Evolutionary conservation across 2,888 invertebrate species (phyloP).

Genomic region (Drosophila eohydei): DNA sequence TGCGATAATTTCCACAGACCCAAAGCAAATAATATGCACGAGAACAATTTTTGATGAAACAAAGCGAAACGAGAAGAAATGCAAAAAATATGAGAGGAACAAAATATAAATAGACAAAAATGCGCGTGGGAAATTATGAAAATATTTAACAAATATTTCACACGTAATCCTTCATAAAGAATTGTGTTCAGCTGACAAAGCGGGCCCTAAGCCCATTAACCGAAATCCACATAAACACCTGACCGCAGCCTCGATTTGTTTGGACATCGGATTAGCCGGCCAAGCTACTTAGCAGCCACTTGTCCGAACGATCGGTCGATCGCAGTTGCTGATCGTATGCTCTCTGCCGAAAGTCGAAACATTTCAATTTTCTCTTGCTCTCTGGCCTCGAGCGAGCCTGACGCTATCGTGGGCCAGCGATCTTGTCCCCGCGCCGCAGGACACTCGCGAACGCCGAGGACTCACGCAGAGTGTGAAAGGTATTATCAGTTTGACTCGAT

Average conservation of each 20-base stretch:
- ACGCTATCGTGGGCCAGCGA: conserved; percentile 54
- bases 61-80: conserved; percentile 12
- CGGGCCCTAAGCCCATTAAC: conserved; percentile 46
- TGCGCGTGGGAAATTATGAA: conserved; percentile 69
- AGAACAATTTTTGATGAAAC: conserved; percentile 27
- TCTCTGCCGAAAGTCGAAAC: conserved; percentile 29
- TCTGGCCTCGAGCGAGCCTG: conserved; percentile 17
- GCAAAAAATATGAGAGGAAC: conserved; percentile 31
- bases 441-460: conserved; percentile 50
- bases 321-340: conserved; percentile 2
- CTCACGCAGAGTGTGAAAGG: conserved; percentile 79
- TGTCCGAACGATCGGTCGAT: conserved; percentile 39
- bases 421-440: conserved; percentile 62
- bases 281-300: conserved; percentile 60
- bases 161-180: conserved; percentile 43
- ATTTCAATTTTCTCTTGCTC: conserved; percentile 59
- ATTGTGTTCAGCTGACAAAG: conserved; percentile 25
- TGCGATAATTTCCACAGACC: conserved; percentile 59
- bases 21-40: conserved; percentile 58
- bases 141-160: conserved; percentile 38
- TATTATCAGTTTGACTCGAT: conserved; percentile 78
- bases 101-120: conserved; percentile 32
- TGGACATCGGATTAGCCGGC: conserved; percentile 50
- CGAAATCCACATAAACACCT: conserved; percentile 41
- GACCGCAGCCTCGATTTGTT: conserved; percentile 35